Percentiles rank a stretch among this genome's conserved stretches.
Evolutionary conservation across 2,888 invertebrate species (phyloP).

Genomic region (Villa cingulata): DNA sequence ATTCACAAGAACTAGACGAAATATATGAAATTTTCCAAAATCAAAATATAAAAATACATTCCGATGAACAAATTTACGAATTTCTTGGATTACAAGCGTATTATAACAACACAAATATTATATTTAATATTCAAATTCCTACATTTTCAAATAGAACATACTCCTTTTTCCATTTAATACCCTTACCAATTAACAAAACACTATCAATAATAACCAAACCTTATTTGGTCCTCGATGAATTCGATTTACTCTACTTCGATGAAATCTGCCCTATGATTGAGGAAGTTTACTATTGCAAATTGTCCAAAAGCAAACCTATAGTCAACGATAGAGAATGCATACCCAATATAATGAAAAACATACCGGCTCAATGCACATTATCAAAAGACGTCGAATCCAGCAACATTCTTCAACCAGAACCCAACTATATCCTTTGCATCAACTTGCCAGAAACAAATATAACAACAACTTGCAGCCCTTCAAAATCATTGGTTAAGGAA

Average conservation of each 20-base stretch:
- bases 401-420: neutral
- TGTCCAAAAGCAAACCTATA: neutral
- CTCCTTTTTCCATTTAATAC: neutral
- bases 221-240: neutral
- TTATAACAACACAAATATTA: too few species aligned
- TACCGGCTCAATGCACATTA: neutral
- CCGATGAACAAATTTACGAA: too few species aligned
- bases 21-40: too few species aligned
- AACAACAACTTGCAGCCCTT: too few species aligned
- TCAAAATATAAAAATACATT: too few species aligned
- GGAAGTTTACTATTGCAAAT: neutral
- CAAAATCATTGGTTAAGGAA: too few species aligned
- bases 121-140: constrained; percentile 1
- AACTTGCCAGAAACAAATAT: neutral
- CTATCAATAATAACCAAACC: neutral
- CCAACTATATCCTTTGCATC: neutral
- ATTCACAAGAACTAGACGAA: neutral
- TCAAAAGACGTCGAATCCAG: neutral
- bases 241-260: neutral
- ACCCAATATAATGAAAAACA: neutral
- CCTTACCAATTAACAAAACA: neutral
- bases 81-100: too few species aligned
- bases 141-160: neutral
- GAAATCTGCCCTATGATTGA: neutral
- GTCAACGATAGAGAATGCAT: neutral